Conservation (phyloP, 2,113 vertebrate species). For the Leptobrachium leishanense region DNA sequence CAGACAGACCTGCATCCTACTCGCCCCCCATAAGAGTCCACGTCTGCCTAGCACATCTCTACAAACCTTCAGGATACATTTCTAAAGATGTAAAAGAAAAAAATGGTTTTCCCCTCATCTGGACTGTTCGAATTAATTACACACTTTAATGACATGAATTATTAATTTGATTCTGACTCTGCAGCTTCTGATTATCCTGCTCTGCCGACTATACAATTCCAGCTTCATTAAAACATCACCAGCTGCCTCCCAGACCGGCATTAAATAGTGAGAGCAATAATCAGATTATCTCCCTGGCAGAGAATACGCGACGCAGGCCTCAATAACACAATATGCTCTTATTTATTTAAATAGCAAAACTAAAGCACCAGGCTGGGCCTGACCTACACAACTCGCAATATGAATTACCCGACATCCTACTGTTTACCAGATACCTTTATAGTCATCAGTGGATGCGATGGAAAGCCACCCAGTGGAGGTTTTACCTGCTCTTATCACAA, state of each 20-base stretch:
- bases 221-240: constrained; percentile 97
- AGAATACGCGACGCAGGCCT: constrained; percentile 39
- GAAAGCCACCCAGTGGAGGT: background rate
- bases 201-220: constrained; percentile 81
- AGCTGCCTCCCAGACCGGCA: constrained; percentile 84
- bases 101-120: constrained; percentile 67
- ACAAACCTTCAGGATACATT: constrained; percentile 47
- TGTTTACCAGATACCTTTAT: constrained; percentile 7
- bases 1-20: background rate
- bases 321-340: constrained; percentile 50
- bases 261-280: constrained; percentile 88
- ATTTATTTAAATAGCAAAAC: constrained; percentile 40
- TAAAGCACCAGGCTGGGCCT: background rate
- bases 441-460: background rate
- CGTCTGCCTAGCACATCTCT: constrained; percentile 50
- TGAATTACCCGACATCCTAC: background rate
- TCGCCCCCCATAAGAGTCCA: constrained; percentile 56
- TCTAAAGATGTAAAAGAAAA: constrained; percentile 49
- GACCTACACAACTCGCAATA: constrained; percentile 14
- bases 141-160: constrained; percentile 99
- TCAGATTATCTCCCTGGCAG: constrained; percentile 76
- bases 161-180: constrained; percentile 98
- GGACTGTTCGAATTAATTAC: constrained; percentile 90
- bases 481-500: background rate
- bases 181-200: constrained; percentile 95